Conservation (phyloP, 2,888 invertebrate species). For the Platycheirus rosarum region DNA sequence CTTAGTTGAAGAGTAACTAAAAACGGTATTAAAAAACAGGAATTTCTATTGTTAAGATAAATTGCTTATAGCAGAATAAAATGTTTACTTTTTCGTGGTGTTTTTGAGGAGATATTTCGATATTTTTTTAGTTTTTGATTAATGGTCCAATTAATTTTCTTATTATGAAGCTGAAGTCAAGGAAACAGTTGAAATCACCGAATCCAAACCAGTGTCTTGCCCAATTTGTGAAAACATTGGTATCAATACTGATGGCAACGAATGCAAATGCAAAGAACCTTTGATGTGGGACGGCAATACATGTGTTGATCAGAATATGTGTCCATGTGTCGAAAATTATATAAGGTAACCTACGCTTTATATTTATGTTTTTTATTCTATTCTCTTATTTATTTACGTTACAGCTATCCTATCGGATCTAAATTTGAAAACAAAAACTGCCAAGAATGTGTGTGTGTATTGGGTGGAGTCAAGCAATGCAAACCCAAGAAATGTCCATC, state of each 20-base stretch:
- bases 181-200: constrained; percentile 73
- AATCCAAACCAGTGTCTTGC: constrained; percentile 81
- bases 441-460: constrained; percentile 89
- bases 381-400: background rate
- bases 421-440: constrained; percentile 89
- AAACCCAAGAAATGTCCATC: constrained; percentile 87
- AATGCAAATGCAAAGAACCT: constrained; percentile 84
- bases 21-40: too few relatives aligned
- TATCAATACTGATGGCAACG: constrained; percentile 66
- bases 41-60: too few relatives aligned
- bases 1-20: too few relatives aligned
- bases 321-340: constrained; percentile 90
- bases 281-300: constrained; percentile 89
- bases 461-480: constrained; percentile 89
- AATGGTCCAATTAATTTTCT: background rate
- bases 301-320: constrained; percentile 88
- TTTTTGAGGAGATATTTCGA: too few relatives aligned
- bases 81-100: too few relatives aligned
- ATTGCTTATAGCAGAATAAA: too few relatives aligned
- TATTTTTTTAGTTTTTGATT: too few relatives aligned
- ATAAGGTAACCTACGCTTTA: constrained; percentile 82
- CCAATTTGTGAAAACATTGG: constrained; percentile 83
- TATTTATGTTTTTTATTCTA: too few relatives aligned
- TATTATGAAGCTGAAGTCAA: constrained; percentile 77
- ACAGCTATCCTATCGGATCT: constrained; percentile 88